phyloP scores from a whole-genome alignment of 2,888 invertebrate species.

The Drosophila fulvimacula region DNA sequence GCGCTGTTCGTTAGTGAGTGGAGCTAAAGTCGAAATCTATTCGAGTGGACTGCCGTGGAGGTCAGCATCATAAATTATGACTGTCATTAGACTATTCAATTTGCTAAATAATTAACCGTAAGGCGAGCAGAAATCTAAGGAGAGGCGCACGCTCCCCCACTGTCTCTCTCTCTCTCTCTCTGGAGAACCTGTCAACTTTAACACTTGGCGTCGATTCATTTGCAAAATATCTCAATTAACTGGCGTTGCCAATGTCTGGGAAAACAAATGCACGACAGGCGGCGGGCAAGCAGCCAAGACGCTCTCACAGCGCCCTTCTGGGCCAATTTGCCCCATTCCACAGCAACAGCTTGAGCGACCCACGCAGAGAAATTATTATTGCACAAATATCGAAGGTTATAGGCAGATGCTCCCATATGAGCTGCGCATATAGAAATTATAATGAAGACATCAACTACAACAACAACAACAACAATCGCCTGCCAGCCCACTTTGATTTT shows the following conservation, averaged over 20 bases:
- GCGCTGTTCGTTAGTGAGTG: conserved; percentile 10
- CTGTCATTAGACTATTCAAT: conserved; percentile 36
- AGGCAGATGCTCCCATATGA: conserved; percentile 34
- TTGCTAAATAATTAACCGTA: conserved; percentile 39
- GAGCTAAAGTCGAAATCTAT: not conserved
- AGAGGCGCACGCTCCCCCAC: not conserved
- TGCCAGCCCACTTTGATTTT: conserved; percentile 80
- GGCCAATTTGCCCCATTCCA: conserved; percentile 67
- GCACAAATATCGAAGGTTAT: conserved; percentile 45
- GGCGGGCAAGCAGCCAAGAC: conserved; percentile 40
- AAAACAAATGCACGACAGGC: conserved; percentile 64
- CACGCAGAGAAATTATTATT: conserved; percentile 74
- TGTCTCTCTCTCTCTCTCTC: not conserved
- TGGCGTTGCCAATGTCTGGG: conserved; percentile 40
- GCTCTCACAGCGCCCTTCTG: conserved; percentile 51
- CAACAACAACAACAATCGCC: conserved; percentile 61
- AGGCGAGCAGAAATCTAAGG: not conserved
- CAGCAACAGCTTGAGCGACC: conserved; percentile 26
- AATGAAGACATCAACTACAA: conserved; percentile 76
- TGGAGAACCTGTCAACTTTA: conserved; percentile 42
- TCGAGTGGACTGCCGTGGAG: conserved; percentile 24
- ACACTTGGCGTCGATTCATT: conserved; percentile 50
- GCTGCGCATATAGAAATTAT: conserved; percentile 72
- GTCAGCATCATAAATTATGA: conserved; percentile 36
- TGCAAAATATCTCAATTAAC: conserved; percentile 71